phyloP scores from a whole-genome alignment of 2,113 vertebrate species.

The Cricetomys ansorgei region DNA sequence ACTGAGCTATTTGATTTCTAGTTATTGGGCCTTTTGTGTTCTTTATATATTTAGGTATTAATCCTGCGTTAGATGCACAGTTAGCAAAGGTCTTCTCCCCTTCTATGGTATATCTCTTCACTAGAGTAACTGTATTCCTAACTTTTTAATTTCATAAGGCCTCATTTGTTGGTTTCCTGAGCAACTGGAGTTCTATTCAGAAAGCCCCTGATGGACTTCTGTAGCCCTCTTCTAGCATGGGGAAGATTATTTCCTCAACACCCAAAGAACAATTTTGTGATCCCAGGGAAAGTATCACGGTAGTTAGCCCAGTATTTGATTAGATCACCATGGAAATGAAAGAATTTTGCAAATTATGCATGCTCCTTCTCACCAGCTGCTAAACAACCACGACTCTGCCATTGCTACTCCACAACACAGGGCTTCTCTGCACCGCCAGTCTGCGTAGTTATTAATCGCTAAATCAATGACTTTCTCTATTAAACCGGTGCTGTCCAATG shows the following conservation, averaged over 20 bases:
- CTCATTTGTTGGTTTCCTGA: background rate
- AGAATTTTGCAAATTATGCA: background rate
- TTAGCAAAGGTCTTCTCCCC: background rate
- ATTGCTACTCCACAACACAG: background rate
- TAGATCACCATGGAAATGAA: background rate
- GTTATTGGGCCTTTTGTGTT: background rate
- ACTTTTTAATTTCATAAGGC: background rate
- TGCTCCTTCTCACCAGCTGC: background rate
- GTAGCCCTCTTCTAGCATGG: background rate
- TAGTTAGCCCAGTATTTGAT: background rate
- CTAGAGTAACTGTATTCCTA: background rate
- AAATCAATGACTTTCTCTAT: background rate
- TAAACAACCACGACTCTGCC: background rate
- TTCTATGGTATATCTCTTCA: background rate
- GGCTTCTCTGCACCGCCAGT: background rate
- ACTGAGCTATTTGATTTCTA: background rate
- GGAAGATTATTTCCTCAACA: background rate
- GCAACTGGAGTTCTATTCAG: background rate
- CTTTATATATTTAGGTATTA: background rate
- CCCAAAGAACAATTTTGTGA: background rate
- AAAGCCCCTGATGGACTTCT: background rate
- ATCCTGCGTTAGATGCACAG: background rate
- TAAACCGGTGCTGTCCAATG: background rate
- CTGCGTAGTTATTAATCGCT: background rate
- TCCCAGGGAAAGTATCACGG: background rate